Conservation (phyloP, 2,113 vertebrate species). For the Gallinago media region DNA sequence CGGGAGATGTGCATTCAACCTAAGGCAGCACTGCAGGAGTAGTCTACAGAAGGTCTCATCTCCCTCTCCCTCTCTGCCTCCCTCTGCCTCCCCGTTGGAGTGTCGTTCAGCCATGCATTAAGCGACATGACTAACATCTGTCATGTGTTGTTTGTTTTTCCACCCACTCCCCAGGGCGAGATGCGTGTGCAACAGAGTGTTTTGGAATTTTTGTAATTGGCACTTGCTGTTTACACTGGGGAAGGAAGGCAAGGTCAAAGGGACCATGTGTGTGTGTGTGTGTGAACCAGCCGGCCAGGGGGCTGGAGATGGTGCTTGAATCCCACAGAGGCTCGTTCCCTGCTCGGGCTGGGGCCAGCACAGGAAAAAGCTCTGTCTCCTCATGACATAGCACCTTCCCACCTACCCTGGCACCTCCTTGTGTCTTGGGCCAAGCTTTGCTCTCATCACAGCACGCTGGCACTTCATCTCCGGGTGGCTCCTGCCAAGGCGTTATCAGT, state of each 20-base stretch:
- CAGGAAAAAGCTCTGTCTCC: neutral
- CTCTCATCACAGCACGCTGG: neutral
- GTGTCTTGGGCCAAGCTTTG: neutral
- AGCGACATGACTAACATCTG: neutral
- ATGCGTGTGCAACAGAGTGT: neutral
- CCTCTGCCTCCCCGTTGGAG: too few species aligned
- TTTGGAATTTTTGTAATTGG: neutral
- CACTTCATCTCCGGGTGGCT: neutral
- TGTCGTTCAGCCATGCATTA: constrained; percentile 23
- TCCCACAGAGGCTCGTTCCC: neutral
- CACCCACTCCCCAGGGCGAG: neutral
- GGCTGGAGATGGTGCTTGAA: neutral
- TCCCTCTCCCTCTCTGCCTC: too few species aligned
- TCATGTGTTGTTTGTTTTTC: constrained; percentile 16
- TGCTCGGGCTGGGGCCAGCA: neutral
- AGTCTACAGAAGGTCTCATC: neutral
- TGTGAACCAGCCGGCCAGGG: fast-evolving
- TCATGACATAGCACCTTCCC: neutral
- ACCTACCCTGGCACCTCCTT: neutral
- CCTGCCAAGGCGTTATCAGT: neutral
- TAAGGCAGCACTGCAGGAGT: neutral
- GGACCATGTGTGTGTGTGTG: too few species aligned
- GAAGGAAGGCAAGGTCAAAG: neutral
- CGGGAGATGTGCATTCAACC: neutral
- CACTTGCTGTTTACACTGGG: neutral